Base-by-base conservation (phyloP, 92 coral and sea anemone genomes). In the Anthopleura xanthogrammica region DNA sequence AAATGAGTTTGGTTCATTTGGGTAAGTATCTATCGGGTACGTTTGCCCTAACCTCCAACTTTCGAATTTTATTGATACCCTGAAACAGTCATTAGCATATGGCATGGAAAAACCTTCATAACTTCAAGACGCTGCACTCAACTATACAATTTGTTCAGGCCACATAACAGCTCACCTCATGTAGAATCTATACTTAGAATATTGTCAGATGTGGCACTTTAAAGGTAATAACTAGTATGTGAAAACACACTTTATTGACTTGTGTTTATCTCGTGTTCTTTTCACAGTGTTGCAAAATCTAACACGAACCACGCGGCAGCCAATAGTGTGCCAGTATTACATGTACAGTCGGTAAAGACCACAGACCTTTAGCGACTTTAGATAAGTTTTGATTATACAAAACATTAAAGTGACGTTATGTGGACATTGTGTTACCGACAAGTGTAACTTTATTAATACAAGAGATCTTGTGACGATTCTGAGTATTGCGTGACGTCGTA, bases 1-100 rank as follows among this genome's bases (percentile, higher is more conserved):
- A 60, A 85, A 77, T 48, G 83, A 86, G 75, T 86, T 81, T 72
- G 87, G 77, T 14, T 76, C 84, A 20, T 76, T 85, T 46, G 88
- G 92, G 92, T 89, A 55, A 77, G 90, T 60, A n/a, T 29, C 36
- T 29, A 29, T 29, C 36, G 36, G 36, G 36, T 29, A 29, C 36
- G 0, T 29, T 29, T 29, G 36, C 36, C 36, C 36, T 29, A 29
- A 29, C 36, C 36, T 29, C 36, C 36, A 29, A 29, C 36, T 29
- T 29, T 29, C 36, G 36, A 29, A 29, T 29, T 29, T 29, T 1
- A 29, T 29, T 29, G 36, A 29, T 29, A 29, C 36, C 36, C 1
- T 29, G 36, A 29, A 29, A 29, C 36, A 29, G 36, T 29, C 36
- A 29, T 29, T 29, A 29, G 36, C 36, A 29, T 29, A 29, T 29